Base-by-base conservation (phyloP, 2,113 vertebrate genomes). In the Beaufortia kweichowensis region DNA sequence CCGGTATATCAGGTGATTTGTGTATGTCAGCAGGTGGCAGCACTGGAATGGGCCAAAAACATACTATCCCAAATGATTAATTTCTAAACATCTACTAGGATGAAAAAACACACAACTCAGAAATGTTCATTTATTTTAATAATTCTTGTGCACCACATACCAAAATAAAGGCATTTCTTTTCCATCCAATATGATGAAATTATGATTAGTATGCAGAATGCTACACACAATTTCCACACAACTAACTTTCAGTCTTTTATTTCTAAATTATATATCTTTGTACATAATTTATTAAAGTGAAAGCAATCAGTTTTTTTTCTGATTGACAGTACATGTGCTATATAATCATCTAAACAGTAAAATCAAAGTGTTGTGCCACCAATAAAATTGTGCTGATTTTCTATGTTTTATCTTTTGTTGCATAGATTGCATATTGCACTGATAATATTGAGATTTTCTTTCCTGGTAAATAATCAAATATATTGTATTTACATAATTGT, bases 131-230 rank as follows among this genome's bases (percentile, higher is more conserved):
- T 14, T 28, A 43, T 76, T 71, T 79, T 70, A 79, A 61, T 77
- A 65, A 31, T 12, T 68, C n/a, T 69, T 21, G 26, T 79, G 41
- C 48, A 65, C 35, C 48, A 56, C 31, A 63, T 43, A 78, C 75
- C 71, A 82, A 82, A 82, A 82, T 75, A 26, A 75, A 70, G 72
- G 48, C 53, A 60, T 63, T 43, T 78, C 26, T 79, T 78, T 64
- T 77, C 35, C 12, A 28, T 33, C 26, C 60, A 73, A 53, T 57
- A 39, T 55, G 41, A 69, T 69, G 24, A 11, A n/a, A 67, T 67
- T 4, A 9, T 29, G 21, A 70, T 7, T 23, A 33, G 66, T 69
- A 21, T 55, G 29, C 11, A 23, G 67, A 29, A 31, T 53, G 53
- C 19, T 43, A 41, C 39, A 65, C n/a, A n/a, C n/a, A n/a, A n/a